Base-by-base conservation (phyloP, 1,140 invertebrate species). In the Leptinotarsa texana region DNA sequence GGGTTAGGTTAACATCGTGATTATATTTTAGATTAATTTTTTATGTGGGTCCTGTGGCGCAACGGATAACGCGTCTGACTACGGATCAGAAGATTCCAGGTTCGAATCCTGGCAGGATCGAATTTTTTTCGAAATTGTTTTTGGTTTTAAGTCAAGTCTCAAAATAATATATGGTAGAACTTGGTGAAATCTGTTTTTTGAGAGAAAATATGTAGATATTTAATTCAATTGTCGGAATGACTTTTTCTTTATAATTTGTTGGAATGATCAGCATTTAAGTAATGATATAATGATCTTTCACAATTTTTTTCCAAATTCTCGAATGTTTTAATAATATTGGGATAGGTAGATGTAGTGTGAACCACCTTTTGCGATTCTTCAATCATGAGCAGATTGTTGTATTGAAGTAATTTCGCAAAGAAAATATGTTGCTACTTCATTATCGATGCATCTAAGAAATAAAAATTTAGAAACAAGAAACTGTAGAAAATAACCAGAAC, bases 1-100 rank as follows among this genome's bases (percentile, higher is more conserved):
- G 27, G 5, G 1, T 0, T 1, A 33, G 3, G 6, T 33, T 1
- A 8, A 8, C 1, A 33, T 33, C 0, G 27, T 33, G 27, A 33
- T 33, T 8, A 33, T 33, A 33, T 0, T 6, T 6, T 1, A 6
- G 0, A 0, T 0, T 1, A 1, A 33, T 0, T 33, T 33, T 33
- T 33, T 33, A 8, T 8, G 6, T 33, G 1, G 27, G 27, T 33
- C 27, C 27, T 33, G 27, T 33, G 89, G 89, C 89, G 89, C 89
- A 90, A 90, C 87, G 89, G 89, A 90, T 90, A 90, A 90, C 89
- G 89, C 89, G 89, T 89, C 89, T 90, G 89, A 89, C 89, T 90
- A 90, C 89, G 89, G 89, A 90, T 89, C 89, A 90, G 89, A 90
- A 90, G 89, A 90, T 90, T 90, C 89, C 89, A 90, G 89, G 89